These are phyloP conservation scores for Danaus chrysippus DNA, from an alignment of 2,888 invertebrate species.

Conservation along the genomic window DNA sequence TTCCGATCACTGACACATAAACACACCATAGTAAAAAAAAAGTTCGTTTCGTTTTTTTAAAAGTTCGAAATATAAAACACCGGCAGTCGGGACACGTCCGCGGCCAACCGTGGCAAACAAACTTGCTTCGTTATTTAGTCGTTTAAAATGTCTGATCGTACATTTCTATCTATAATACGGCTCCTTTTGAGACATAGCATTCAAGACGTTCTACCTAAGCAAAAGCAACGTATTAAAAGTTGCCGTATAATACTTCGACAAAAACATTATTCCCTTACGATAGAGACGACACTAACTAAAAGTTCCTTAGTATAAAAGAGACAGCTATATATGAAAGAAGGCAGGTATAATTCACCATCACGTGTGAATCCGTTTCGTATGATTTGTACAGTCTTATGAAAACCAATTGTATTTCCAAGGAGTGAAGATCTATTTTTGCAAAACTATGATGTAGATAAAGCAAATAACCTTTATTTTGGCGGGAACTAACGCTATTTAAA, in stretches of 20 bases:
- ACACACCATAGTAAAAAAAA: constrained; percentile 56
- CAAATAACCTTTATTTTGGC: neutral
- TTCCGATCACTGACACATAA: constrained; percentile 49
- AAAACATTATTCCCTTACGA: constrained; percentile 48
- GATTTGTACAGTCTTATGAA: constrained; percentile 17
- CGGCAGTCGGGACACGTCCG: constrained; percentile 59
- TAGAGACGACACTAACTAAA: constrained; percentile 35
- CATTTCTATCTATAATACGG: constrained; percentile 55
- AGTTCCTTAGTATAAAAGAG: constrained; percentile 20
- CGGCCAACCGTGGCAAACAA: constrained; percentile 62
- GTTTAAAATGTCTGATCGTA: constrained; percentile 43
- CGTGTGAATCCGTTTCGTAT: constrained; percentile 41
- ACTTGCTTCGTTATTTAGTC: constrained; percentile 48
- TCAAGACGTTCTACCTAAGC: constrained; percentile 27
- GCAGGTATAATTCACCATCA: constrained; percentile 41
- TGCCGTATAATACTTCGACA: constrained; percentile 45
- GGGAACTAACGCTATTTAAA: neutral
- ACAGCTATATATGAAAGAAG: constrained; percentile 23
- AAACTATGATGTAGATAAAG: neutral
- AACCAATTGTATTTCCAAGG: constrained; percentile 6
- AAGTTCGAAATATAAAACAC: constrained; percentile 59
- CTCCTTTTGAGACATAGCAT: constrained; percentile 44
- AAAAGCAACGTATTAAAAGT: constrained; percentile 37
- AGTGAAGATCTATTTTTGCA: constrained; percentile 9
- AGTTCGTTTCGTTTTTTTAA: constrained; percentile 57